Percentiles rank a stretch among this genome's conserved stretches.
phyloP scores from a whole-genome alignment of 2,797 vertebrate genomes.

The Bovichtus variegatus region DNA sequence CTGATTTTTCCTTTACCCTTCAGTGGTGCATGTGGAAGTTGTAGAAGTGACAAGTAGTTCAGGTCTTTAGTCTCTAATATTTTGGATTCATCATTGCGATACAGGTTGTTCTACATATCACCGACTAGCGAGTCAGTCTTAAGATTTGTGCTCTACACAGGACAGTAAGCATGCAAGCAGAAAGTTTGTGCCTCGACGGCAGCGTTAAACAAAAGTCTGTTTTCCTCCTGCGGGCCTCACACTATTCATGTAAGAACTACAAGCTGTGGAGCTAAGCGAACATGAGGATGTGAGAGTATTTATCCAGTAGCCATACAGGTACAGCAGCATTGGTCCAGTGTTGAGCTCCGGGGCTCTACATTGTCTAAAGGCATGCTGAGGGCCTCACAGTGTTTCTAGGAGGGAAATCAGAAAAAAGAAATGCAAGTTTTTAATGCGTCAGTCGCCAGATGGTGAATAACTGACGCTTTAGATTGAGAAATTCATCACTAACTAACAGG shows the following conservation, averaged over 20 bases:
- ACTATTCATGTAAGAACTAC: constrained; percentile 24
- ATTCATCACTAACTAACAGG: background rate
- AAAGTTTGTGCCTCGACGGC: background rate
- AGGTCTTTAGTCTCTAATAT: constrained; percentile 7
- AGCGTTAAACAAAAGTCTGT: background rate
- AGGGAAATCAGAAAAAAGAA: constrained; percentile 63
- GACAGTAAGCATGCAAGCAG: constrained; percentile 6
- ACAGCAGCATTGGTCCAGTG: constrained; percentile 88
- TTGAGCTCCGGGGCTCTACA: constrained; percentile 69
- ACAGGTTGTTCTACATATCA: background rate
- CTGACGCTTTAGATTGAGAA: background rate
- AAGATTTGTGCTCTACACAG: background rate
- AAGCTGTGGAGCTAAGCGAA: constrained; percentile 44
- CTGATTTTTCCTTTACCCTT: background rate
- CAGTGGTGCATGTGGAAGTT: background rate
- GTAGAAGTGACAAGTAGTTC: constrained; percentile 22
- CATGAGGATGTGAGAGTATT: constrained; percentile 56
- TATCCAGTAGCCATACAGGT: constrained; percentile 73
- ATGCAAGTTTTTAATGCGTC: background rate
- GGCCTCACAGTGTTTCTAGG: constrained; percentile 82
- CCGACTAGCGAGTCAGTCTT: background rate
- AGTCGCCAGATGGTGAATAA: background rate
- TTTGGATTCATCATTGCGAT: background rate
- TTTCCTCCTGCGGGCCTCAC: constrained; percentile 2
- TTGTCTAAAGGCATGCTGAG: constrained; percentile 75